phyloP scores from a whole-genome alignment of 53 echinoderm and acorn worm species.

The Temnopleurus reevesii region DNA sequence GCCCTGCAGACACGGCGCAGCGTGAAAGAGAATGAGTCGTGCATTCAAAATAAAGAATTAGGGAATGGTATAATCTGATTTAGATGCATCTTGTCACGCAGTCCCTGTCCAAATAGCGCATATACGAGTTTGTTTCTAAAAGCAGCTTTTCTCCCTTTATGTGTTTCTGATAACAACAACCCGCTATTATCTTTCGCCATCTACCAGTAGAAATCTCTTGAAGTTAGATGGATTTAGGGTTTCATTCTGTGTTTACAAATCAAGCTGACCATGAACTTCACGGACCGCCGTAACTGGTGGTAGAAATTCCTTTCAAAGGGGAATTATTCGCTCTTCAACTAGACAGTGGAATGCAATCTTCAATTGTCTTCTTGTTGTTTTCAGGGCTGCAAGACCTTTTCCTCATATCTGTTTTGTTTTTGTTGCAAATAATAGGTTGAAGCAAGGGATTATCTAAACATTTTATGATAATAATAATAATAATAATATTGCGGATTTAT shows the following conservation, averaged over 20 bases:
- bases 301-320: neutral
- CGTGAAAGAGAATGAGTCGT: constrained; percentile 31
- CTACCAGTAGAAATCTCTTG: neutral
- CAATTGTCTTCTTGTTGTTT: too few species aligned
- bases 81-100: constrained; percentile 37
- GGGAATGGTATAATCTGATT: constrained; percentile 52
- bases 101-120: constrained; percentile 45
- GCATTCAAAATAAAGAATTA: constrained; percentile 45
- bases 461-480: too few species aligned
- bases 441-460: too few species aligned
- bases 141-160: constrained; percentile 19
- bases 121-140: constrained; percentile 19
- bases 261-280: neutral
- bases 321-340: too few species aligned
- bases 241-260: neutral
- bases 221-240: neutral
- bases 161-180: constrained; percentile 12
- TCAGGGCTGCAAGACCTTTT: too few species aligned
- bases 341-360: too few species aligned
- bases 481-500: too few species aligned
- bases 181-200: constrained; percentile 7
- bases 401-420: too few species aligned
- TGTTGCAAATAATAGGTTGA: too few species aligned
- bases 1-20: constrained; percentile 50
- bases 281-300: neutral